A percentile compares a stretch with the other conserved stretches of the same genome.
Conservation (phyloP, 2,113 vertebrate genomes). For the Regulus satrapa region DNA sequence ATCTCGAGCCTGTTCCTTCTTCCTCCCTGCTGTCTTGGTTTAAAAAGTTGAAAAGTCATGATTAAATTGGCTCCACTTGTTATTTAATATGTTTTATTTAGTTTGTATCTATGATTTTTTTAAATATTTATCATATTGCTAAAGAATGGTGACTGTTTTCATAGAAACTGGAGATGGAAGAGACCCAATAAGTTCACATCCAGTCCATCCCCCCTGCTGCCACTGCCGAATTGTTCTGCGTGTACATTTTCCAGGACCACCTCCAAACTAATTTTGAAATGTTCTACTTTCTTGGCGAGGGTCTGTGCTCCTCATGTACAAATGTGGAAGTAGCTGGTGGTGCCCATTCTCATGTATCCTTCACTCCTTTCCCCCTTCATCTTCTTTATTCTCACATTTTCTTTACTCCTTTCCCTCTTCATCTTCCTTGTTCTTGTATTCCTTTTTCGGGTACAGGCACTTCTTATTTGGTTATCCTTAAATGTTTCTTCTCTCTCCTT, state of each 20-base stretch:
- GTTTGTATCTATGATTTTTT: constrained; percentile 61
- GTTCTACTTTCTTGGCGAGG: not conserved
- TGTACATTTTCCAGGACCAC: constrained; percentile 40
- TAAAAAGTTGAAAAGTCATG: constrained; percentile 68
- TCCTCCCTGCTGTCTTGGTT: constrained; percentile 60
- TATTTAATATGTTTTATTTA: constrained; percentile 68
- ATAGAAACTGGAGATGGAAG: constrained; percentile 63
- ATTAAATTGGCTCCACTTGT: constrained; percentile 64
- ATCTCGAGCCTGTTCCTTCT: constrained; percentile 51
- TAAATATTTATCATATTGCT: constrained; percentile 66
- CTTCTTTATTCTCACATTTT: not conserved
- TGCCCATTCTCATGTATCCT: not conserved
- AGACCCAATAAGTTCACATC: constrained; percentile 61
- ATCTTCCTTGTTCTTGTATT: not conserved
- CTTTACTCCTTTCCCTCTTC: not conserved
- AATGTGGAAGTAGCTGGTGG: not conserved
- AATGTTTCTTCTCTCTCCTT: not conserved
- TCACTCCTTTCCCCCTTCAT: not conserved
- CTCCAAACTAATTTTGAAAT: constrained; percentile 24
- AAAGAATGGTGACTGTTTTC: constrained; percentile 65
- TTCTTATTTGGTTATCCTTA: constrained; percentile 12
- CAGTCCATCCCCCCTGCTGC: constrained; percentile 63
- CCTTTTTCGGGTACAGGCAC: not conserved
- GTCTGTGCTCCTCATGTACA: not conserved
- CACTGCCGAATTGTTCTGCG: constrained; percentile 15